Conservation (phyloP, 2,888 invertebrate genomes). For the Pediacus dermestoides region DNA sequence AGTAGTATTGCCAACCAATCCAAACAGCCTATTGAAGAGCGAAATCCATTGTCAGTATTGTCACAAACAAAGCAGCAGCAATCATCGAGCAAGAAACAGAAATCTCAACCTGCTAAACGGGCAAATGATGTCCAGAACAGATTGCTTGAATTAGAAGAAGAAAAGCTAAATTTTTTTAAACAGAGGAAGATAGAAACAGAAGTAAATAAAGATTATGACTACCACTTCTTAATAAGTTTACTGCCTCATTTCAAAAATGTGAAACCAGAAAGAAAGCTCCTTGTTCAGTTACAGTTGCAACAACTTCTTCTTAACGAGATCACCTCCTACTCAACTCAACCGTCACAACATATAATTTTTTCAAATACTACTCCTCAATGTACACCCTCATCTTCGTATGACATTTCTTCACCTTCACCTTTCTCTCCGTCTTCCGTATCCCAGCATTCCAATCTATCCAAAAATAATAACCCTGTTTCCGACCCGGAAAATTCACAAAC, state of each 20-base stretch:
- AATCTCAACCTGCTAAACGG: constrained; percentile 6
- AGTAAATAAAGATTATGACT: constrained; percentile 13
- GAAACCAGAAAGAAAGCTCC: constrained; percentile 14
- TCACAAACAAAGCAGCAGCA: not conserved
- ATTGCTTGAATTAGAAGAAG: constrained; percentile 2
- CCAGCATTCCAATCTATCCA: constrained; percentile 8
- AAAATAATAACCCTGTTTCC: constrained; percentile 8
- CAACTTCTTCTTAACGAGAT: constrained; percentile 11
- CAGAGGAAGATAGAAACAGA: constrained; percentile 8
- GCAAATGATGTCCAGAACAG: constrained; percentile 7
- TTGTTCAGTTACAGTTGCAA: constrained; percentile 10
- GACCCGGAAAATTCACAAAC: not conserved
- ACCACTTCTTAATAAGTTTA: constrained; percentile 15
- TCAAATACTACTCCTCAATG: constrained; percentile 7
- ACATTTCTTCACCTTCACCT: constrained; percentile 11
- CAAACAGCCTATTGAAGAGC: constrained; percentile 7
- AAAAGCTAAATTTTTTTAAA: constrained; percentile 12
- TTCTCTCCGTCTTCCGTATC: constrained; percentile 9
- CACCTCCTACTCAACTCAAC: constrained; percentile 10
- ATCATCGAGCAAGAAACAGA: constrained; percentile 6
- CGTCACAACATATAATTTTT: constrained; percentile 9
- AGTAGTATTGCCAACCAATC: constrained; percentile 5
- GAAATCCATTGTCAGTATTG: constrained; percentile 8
- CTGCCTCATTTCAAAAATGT: constrained; percentile 15
- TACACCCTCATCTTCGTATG: constrained; percentile 12